Evolutionary conservation across 2,888 invertebrate species (phyloP).

Genomic region (Drepana falcataria): DNA sequence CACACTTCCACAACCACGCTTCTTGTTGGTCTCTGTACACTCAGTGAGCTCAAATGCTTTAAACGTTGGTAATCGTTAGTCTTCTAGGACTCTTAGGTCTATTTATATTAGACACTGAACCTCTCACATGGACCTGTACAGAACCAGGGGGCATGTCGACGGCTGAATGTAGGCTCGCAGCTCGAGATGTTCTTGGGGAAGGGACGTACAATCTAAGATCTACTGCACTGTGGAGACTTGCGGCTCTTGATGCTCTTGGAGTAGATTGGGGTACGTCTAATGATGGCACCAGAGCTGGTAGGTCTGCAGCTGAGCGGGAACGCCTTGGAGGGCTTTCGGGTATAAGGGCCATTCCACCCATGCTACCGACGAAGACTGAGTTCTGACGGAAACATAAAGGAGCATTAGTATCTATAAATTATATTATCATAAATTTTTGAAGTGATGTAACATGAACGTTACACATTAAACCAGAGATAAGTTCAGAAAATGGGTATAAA

Average conservation of each 20-base stretch:
- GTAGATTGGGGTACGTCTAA: constrained; percentile 60
- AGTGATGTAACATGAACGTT: background rate
- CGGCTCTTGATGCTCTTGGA: constrained; percentile 62
- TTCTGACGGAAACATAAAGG: constrained; percentile 56
- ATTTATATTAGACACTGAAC: constrained; percentile 54
- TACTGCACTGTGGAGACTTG: constrained; percentile 67
- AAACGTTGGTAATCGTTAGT: constrained; percentile 63
- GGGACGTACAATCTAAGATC: constrained; percentile 58
- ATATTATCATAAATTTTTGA: background rate
- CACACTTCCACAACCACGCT: constrained; percentile 17
- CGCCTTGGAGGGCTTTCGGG: constrained; percentile 85
- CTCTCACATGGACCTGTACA: constrained; percentile 65
- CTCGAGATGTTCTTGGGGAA: constrained; percentile 61
- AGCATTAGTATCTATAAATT: background rate
- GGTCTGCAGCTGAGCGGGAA: constrained; percentile 90
- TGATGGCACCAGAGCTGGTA: constrained; percentile 83
- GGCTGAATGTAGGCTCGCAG: constrained; percentile 63
- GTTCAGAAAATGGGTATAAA: too few species aligned
- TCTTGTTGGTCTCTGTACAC: constrained; percentile 9
- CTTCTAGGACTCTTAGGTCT: constrained; percentile 63
- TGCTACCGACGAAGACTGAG: constrained; percentile 90
- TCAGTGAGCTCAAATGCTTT: constrained; percentile 13
- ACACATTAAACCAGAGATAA: background rate
- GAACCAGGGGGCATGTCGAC: constrained; percentile 59
- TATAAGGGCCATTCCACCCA: constrained; percentile 82